phyloP scores from a whole-genome alignment of 2,113 vertebrate species.

The Murina feae region DNA sequence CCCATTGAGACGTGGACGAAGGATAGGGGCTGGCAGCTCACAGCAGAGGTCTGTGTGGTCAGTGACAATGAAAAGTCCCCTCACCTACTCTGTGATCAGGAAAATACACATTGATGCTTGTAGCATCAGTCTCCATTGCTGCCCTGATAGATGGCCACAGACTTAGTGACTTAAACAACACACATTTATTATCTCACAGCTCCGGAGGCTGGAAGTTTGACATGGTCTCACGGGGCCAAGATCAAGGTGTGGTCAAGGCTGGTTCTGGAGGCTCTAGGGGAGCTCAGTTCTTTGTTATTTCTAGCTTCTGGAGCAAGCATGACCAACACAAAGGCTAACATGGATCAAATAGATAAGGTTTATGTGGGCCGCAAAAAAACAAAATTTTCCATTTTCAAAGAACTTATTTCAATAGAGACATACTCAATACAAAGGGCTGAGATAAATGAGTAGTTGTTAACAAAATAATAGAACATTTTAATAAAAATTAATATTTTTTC shows the following conservation, averaged over 20 bases:
- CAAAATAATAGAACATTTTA: no score
- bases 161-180: neutral
- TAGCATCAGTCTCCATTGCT: fast-evolving
- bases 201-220: neutral
- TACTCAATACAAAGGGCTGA: no score
- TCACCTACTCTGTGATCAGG: no score
- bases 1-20: no score
- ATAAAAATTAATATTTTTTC: no score
- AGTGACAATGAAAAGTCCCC: neutral
- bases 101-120: fast-evolving
- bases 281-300: neutral
- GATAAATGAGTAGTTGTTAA: no score
- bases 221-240: neutral
- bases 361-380: no score
- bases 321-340: no score
- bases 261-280: no score
- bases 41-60: neutral
- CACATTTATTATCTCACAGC: neutral
- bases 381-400: no score
- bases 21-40: neutral
- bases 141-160: fast-evolving
- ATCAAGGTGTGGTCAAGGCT: neutral
- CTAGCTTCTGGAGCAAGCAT: neutral
- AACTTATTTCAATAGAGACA: no score
- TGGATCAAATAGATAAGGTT: no score